Evolutionary conservation across 2,888 invertebrate genomes (phyloP).

Genomic region (Pogonocherus hispidulus): DNA sequence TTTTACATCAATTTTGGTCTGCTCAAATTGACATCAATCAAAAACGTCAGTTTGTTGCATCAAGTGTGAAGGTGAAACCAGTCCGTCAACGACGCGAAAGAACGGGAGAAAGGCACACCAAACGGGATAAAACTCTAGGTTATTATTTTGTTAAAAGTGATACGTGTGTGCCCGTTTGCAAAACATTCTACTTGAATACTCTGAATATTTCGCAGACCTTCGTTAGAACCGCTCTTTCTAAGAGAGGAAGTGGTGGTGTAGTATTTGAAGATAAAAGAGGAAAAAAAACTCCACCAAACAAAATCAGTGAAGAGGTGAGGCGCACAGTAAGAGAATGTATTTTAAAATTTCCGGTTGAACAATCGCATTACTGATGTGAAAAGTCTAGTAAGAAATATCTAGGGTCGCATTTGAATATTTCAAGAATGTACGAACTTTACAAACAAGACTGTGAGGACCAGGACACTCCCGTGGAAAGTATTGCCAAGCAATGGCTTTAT

Average conservation of each 20-base stretch:
- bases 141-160: constrained; percentile 30
- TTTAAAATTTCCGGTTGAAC: constrained; percentile 35
- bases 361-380: constrained; percentile 42
- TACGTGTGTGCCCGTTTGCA: constrained; percentile 19
- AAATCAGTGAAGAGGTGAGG: constrained; percentile 33
- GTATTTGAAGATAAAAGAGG: constrained; percentile 29
- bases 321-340: constrained; percentile 36
- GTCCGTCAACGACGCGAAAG: constrained; percentile 11
- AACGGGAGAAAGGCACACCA: constrained; percentile 14
- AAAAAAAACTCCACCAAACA: constrained; percentile 33
- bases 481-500: constrained; percentile 44
- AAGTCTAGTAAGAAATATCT: constrained; percentile 40
- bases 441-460: constrained; percentile 15
- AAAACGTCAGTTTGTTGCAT: constrained; percentile 31
- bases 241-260: constrained; percentile 26
- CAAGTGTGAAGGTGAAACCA: constrained; percentile 3
- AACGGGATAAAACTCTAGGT: constrained; percentile 11
- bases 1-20: constrained; percentile 26
- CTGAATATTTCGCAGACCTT: constrained; percentile 31
- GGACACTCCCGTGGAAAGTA: constrained; percentile 20
- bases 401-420: constrained; percentile 39
- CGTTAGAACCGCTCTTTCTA: constrained; percentile 24
- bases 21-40: constrained; percentile 19
- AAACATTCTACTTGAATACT: constrained; percentile 30
- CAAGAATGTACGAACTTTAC: constrained; percentile 38